Conservation (phyloP, 2,888 invertebrate species). For the Calliopum simillimum region DNA sequence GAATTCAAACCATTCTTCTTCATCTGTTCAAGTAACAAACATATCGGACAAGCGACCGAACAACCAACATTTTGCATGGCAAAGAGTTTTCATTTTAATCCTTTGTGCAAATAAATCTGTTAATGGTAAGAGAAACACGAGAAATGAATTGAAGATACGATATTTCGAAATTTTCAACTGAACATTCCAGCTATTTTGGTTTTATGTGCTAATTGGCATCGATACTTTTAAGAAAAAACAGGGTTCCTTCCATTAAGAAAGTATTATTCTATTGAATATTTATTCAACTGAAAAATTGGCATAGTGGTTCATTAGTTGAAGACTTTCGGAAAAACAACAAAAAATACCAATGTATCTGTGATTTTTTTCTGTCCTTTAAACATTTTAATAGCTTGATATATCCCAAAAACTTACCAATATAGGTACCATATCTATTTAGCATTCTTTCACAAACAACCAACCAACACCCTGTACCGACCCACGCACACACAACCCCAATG, state of each 20-base stretch:
- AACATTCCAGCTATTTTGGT: neutral
- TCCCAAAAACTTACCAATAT: neutral
- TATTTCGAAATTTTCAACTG: slow-evolving; percentile 17
- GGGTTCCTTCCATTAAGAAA: slow-evolving; percentile 11
- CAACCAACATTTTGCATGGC: slow-evolving; percentile 22
- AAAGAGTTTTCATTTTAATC: slow-evolving; percentile 51
- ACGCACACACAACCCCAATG: neutral
- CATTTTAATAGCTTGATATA: no score
- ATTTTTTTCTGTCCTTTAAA: no score
- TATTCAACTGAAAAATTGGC: no score
- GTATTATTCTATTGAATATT: no score
- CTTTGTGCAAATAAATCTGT: slow-evolving; percentile 62
- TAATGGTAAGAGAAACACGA: slow-evolving; percentile 51
- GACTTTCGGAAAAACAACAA: no score
- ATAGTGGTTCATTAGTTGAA: no score
- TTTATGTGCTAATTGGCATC: slow-evolving; percentile 50
- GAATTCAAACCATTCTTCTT: no score
- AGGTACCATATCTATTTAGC: neutral
- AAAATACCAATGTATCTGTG: no score
- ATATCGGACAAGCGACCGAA: slow-evolving; percentile 1
- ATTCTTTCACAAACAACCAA: neutral
- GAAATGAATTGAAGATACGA: slow-evolving; percentile 38
- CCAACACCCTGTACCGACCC: slow-evolving; percentile 9
- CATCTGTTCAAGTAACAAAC: neutral
- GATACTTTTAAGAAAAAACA: slow-evolving; percentile 29